These are phyloP conservation scores for Erynnis tages DNA, from an alignment of 2,888 invertebrate genomes.

Conservation along the genomic window DNA sequence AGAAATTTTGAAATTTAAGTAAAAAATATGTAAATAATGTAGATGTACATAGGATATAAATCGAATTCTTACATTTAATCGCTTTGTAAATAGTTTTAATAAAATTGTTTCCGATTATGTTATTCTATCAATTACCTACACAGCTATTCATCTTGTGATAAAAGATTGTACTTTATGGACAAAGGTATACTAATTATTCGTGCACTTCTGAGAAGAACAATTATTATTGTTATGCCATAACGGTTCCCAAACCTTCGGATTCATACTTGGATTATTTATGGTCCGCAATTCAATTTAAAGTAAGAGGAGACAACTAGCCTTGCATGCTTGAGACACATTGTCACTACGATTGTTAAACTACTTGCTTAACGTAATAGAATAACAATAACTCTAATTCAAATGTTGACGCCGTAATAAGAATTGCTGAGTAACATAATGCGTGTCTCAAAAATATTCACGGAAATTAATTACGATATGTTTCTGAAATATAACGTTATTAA, in stretches of 20 bases:
- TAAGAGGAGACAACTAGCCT: conserved; percentile 67
- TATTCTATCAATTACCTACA: conserved; percentile 12
- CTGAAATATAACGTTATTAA: too few relatives aligned
- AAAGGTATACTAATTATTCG: neutral
- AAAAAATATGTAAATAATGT: conserved; percentile 65
- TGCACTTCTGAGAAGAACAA: neutral
- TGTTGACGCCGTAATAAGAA: too few relatives aligned
- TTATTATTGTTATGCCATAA: conserved; percentile 23
- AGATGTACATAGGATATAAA: conserved; percentile 45
- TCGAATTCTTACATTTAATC: conserved; percentile 43
- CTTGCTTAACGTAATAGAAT: too few relatives aligned
- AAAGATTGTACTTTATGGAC: neutral
- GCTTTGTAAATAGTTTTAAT: conserved; percentile 53
- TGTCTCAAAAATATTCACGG: too few relatives aligned
- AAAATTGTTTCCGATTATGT: conserved; percentile 40
- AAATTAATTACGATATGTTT: too few relatives aligned
- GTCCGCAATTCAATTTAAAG: conserved; percentile 61
- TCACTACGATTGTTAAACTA: conserved; percentile 29
- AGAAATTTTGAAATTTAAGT: conserved; percentile 9
- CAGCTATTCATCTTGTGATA: neutral
- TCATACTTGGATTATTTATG: conserved; percentile 63
- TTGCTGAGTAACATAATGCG: too few relatives aligned
- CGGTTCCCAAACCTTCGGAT: conserved; percentile 54
- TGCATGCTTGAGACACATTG: conserved; percentile 54
- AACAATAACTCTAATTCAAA: too few relatives aligned